Conservation (phyloP, 2,888 invertebrate genomes). For the Venusia cambrica region DNA sequence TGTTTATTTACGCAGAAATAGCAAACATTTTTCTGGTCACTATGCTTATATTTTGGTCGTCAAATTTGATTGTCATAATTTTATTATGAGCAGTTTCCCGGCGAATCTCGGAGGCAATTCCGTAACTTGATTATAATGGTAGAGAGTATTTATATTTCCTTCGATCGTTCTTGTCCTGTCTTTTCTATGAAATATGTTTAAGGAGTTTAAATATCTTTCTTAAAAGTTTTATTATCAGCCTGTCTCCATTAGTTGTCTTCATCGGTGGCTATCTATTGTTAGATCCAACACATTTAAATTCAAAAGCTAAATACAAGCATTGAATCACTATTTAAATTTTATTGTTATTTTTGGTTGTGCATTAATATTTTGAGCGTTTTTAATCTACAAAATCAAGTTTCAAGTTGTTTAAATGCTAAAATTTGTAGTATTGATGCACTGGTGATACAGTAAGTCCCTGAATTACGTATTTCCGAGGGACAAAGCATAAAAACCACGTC, state of each 20-base stretch:
- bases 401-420: slow-evolving; percentile 12
- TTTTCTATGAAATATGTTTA: slow-evolving; percentile 2
- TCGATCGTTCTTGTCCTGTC: slow-evolving; percentile 11
- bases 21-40: slow-evolving; percentile 74
- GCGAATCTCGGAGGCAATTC: slow-evolving; percentile 45
- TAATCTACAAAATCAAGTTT: slow-evolving; percentile 9
- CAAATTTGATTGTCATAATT: slow-evolving; percentile 72
- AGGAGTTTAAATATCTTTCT: too few species aligned
- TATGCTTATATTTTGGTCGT: slow-evolving; percentile 56
- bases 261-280: too few species aligned
- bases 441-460: slow-evolving; percentile 10
- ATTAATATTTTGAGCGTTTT: too few species aligned
- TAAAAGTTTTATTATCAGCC: too few species aligned
- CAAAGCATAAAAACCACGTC: slow-evolving; percentile 59
- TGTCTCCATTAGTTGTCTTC: too few species aligned
- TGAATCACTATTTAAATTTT: too few species aligned
- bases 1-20: slow-evolving; percentile 78
- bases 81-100: slow-evolving; percentile 45
- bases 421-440: slow-evolving; percentile 17
- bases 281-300: too few species aligned
- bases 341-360: too few species aligned
- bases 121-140: slow-evolving; percentile 37
- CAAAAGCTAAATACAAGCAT: too few species aligned
- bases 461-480: slow-evolving; percentile 19
- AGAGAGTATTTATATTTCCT: slow-evolving; percentile 26